Evolutionary conservation across 2,888 invertebrate genomes (phyloP), one percentile per base, ranked within the genome.

Genomic region (Frankliniella intonsa): DNA sequence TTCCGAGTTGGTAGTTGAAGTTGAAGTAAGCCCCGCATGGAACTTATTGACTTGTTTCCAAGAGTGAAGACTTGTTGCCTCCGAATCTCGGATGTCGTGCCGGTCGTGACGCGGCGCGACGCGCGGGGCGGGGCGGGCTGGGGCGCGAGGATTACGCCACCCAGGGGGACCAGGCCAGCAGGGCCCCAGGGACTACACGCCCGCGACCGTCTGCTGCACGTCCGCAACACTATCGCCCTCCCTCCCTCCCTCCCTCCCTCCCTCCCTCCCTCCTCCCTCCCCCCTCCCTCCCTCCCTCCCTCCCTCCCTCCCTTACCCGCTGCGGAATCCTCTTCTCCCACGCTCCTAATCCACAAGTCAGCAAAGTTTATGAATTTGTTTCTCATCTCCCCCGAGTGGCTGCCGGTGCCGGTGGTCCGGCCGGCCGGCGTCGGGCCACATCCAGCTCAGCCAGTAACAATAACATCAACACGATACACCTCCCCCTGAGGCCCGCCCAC

Each of bases 301-400:
- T 8, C 22, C 12, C 69, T 10, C 69, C 25, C 25, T 22, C 69
- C 25, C 22, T 9, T 3, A 17, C 19, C 62, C 62, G 11, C 14
- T 62, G 11, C 14, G 19, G 62, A 17, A 17, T 17, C 62, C 55
- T 12, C 55, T 17, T 12, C 55, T 17, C 14, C 55, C 14, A 12
- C 62, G 62, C 7, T 62, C n/a, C 62, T 17, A 25, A 76, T 25
- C 69, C 69, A 76, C 69, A 76, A 76, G 69, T 76, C 69, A 76
- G 69, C 69, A 22, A 25, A 76, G 69, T 76, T 76, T 76, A 76
- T 76, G 69, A 76, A 76, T 76, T 76, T 76, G 69, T 76, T 76
- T 76, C 69, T 76, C 69, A 25, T 76, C 22, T 76, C 69, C 69
- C 25, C 25, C 69, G 19, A 38, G 38, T 38, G 38, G 38, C 38